Conservation (phyloP, 2,888 invertebrate species). For the Aleiodes testaceus region DNA sequence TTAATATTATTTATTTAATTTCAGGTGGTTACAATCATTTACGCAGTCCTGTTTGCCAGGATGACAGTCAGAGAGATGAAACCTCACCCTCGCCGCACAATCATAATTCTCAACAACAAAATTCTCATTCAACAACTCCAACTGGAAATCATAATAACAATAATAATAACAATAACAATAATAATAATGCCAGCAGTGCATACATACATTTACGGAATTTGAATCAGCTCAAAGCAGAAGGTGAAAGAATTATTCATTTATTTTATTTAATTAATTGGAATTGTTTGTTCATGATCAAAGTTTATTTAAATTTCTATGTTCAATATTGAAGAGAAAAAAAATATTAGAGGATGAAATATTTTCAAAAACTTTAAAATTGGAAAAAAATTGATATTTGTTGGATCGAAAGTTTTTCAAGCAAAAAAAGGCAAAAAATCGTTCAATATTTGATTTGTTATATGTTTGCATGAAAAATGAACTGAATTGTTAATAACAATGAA, state of each 20-base stretch:
- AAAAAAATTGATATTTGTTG: too few relatives aligned
- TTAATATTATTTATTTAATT: slow-evolving; percentile 52
- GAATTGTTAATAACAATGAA: too few relatives aligned
- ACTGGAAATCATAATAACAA: slow-evolving; percentile 64
- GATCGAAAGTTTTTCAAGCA: too few relatives aligned
- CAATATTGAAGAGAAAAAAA: too few relatives aligned
- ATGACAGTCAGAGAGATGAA: slow-evolving; percentile 69
- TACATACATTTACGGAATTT: slow-evolving; percentile 69
- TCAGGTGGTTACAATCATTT: slow-evolving; percentile 76
- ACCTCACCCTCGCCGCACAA: slow-evolving; percentile 69
- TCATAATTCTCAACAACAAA: slow-evolving; percentile 63
- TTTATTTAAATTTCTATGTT: too few relatives aligned
- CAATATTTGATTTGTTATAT: too few relatives aligned
- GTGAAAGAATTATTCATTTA: slow-evolving; percentile 55
- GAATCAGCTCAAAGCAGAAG: slow-evolving; percentile 70
- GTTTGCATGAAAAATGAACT: too few relatives aligned
- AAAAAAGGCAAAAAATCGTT: too few relatives aligned
- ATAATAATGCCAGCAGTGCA: slow-evolving; percentile 66
- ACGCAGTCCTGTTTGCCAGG: slow-evolving; percentile 75
- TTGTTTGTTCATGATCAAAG: too few relatives aligned
- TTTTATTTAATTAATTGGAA: not conserved
- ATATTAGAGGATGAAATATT: too few relatives aligned
- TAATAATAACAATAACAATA: slow-evolving; percentile 55
- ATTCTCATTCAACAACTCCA: slow-evolving; percentile 68
- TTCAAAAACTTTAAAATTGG: too few relatives aligned